Percentiles rank a stretch among this genome's conserved stretches.
Evolutionary conservation across 2,888 invertebrate genomes (phyloP).

Genomic region (Melikaiella ostensackeni): DNA sequence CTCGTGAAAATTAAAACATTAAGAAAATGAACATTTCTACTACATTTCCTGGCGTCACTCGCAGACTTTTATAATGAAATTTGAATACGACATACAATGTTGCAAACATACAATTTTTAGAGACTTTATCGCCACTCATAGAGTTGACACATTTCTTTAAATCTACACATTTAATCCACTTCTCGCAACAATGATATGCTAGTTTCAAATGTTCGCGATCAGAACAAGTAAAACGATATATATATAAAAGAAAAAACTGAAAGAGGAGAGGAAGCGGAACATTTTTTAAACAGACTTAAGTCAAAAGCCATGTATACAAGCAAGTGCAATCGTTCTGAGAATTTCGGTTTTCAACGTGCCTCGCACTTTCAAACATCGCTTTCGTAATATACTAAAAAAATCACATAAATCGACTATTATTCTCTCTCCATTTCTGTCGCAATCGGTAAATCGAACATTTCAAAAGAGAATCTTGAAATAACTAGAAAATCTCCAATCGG

Average conservation of each 20-base stretch:
- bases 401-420: conserved; percentile 11
- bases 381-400: conserved; percentile 10
- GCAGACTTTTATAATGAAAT: conserved; percentile 20
- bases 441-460: neutral
- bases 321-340: conserved; percentile 1
- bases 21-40: conserved; percentile 11
- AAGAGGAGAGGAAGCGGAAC: conserved; percentile 1
- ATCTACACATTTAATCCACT: conserved; percentile 29
- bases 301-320: conserved; percentile 1
- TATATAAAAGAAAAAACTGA: neutral
- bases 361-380: neutral
- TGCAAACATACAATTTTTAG: conserved; percentile 4
- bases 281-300: conserved; percentile 3
- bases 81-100: conserved; percentile 11
- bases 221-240: conserved; percentile 23
- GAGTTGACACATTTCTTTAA: conserved; percentile 30
- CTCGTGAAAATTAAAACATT: neutral
- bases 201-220: conserved; percentile 13
- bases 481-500: neutral
- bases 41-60: conserved; percentile 34
- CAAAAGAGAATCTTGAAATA: neutral
- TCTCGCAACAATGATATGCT: conserved; percentile 35
- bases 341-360: neutral
- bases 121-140: neutral
- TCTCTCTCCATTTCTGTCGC: neutral